Base-by-base conservation (phyloP, 2,888 invertebrate genomes). In the Hirtodrosophila alboralis region DNA sequence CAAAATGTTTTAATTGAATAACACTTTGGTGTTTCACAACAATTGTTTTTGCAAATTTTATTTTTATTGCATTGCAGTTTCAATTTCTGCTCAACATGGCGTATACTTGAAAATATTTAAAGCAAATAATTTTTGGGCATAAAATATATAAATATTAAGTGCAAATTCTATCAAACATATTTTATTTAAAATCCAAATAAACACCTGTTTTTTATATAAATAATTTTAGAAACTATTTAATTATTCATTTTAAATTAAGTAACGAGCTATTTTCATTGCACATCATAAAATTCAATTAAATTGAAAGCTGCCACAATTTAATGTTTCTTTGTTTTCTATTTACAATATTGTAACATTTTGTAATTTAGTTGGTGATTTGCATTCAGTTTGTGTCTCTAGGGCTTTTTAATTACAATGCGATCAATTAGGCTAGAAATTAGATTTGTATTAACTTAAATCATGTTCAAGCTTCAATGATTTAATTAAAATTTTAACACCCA, bases 1-100 rank as follows among this genome's bases (percentile, higher is more conserved):
- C 75, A 75, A 85, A 74, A 58, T 78, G 56, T 72, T 85, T 83
- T 81, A 84, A 81, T 79, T 78, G 52, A 78, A 81, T 58, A 78
- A 62, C 59, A 70, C 56, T 75, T 52, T 45, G 37, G 49, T 48
- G 40, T 40, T 65, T 43, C 26, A 12, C 51, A 28, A 23, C 33
- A 7, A 10, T 26, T 18, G 14, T 28, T 23, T 21, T n/a, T 38
- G 6, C 54, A 13, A 38, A 23, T 18, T 12, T 5, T 10, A 2
- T 10, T 10, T 28, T 28, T n/a, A 47, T 23, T 1, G 9, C 2
- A 8, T 23, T 4, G 4, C 12, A 5, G 23, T 8, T 3, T 6
- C 23, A 23, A 23, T 8, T 23, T 23, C 23, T 23, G 23, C 23
- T 23, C 23, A 23, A 23, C 34, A 12, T 21, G 8, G 34, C 16